Base-by-base conservation (phyloP, 2,797 vertebrate genomes). In the Atherinosoma microstoma region DNA sequence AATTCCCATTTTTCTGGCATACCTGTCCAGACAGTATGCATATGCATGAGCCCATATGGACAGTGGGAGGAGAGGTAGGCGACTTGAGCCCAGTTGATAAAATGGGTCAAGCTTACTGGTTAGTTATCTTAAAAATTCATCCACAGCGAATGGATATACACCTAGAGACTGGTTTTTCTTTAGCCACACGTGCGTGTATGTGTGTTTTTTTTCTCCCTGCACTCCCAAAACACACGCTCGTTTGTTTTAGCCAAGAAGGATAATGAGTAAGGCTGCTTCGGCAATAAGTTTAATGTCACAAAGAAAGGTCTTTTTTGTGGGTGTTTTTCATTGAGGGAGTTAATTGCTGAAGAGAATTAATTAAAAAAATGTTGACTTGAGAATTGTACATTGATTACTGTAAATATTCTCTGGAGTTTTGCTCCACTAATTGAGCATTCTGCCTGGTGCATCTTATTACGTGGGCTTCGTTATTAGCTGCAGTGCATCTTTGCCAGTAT, bases 41-140 rank as follows among this genome's bases (percentile, higher is more conserved):
- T 89, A 92, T 92, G 79, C 80, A 91, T 84, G 85, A 87, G 81
- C 70, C 74, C 91, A 91, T 90, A 87, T 87, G 91, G 90, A 84
- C 67, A 67, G 91, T 90, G 85, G 88, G 90, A 85, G 91, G 90
- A 87, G 64, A 83, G 79, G 85, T 78, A 78, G 85, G 87, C 80
- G 71, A 84, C 77, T 77, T 63, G 1, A 59, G 86, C 84, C 82
- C 76, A 84, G 78, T 68, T 42, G 40, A 54, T 78, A 89, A 82
- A 32, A 32, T 32, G 30, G 30, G 30, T 32, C 30, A 32, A 2
- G 30, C 79, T 78, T 83, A 90, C 86, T 67, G 59, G 65, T 30
- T 27, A 87, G 73, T 89, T 84, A 84, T 84, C 67, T 73, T 11
- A 64, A 60, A 82, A 73, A 87, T 82, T 70, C 69, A 82, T 87